Base-by-base conservation (phyloP, 2,113 vertebrate species). In the Perccottus glenii region DNA sequence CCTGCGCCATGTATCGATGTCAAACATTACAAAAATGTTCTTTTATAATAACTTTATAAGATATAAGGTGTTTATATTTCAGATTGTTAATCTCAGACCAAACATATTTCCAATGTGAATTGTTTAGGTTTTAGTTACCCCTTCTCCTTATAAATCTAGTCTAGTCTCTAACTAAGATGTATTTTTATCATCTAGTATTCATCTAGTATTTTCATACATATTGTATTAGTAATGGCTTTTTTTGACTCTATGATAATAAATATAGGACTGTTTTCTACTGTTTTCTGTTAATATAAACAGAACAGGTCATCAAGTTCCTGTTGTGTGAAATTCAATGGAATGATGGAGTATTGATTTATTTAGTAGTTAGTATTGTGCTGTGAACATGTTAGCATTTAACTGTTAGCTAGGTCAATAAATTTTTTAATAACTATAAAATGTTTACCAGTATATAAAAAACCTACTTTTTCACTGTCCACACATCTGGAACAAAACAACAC, bases 371-470 rank as follows among this genome's bases (percentile, higher is more conserved):
- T 80, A 67, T 9, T 73, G 46, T 44, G 57, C 5, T 0, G 35
- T 15, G 46, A 47, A 27, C 40, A n/a, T 66, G 52, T 81, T 79
- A 81, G 68, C 51, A 36, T 9, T 82, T 10, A 32, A 67, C 52
- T 63, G 86, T 85, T 89, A 85, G 64, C 58, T 9, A 27, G 48
- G 36, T 67, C 62, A 61, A 32, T 81, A 61, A 75, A 76, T 72
- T 65, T 67, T 67, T 77, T 81, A 78, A 50, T 48, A 84, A 73
- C 84, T 82, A 46, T 70, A 86, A 82, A 80, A 68, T 82, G 85
- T 86, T 91, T 93, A 94, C 94, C 92, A 92, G 87, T 91, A 90
- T 43, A 89, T 91, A 91, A 93, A 92, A 91, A 92, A 83, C 89
- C 93, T 92, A 83, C 91, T 75, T 93, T 93, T 91, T 90, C 93